Evolutionary conservation across 1,140 invertebrate species (phyloP).

Genomic region (Euwallacea fornicatus): DNA sequence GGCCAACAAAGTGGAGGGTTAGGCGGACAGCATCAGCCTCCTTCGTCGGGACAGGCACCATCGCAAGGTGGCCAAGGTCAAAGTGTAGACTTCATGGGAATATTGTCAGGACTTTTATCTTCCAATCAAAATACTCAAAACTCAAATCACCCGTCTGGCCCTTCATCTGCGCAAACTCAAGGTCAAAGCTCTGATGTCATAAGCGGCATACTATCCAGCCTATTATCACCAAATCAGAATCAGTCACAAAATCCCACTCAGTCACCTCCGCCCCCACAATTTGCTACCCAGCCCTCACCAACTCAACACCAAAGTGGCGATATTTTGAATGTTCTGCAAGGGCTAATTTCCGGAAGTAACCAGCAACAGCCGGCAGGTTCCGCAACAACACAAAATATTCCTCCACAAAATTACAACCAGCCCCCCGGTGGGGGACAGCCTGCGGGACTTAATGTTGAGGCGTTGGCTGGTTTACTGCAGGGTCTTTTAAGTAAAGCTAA

Average conservation of each 20-base stretch:
- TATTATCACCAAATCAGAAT: constrained; percentile 22
- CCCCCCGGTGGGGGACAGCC: background rate
- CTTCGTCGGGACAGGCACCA: background rate
- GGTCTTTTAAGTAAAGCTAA: constrained; percentile 21
- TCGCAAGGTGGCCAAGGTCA: constrained; percentile 6
- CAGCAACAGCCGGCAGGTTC: background rate
- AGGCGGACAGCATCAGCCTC: background rate
- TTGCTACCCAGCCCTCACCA: constrained; percentile 3
- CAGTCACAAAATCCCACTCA: background rate
- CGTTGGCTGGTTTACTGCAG: constrained; percentile 20
- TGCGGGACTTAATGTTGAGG: constrained; percentile 1
- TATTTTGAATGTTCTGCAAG: background rate
- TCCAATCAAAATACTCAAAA: constrained; percentile 26
- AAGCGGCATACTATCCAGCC: constrained; percentile 16
- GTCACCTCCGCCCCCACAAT: background rate
- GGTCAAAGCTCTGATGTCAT: constrained; percentile 13
- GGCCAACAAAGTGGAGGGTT: constrained; percentile 4
- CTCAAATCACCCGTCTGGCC: background rate
- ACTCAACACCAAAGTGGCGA: constrained; percentile 7
- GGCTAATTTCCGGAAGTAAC: background rate
- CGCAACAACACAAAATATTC: background rate
- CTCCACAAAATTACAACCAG: constrained; percentile 6
- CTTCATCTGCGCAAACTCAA: background rate
- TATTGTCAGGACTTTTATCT: constrained; percentile 23
- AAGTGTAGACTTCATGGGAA: constrained; percentile 24